phyloP scores from a whole-genome alignment of 1,140 invertebrate genomes.

The Onthophagus taurus region DNA sequence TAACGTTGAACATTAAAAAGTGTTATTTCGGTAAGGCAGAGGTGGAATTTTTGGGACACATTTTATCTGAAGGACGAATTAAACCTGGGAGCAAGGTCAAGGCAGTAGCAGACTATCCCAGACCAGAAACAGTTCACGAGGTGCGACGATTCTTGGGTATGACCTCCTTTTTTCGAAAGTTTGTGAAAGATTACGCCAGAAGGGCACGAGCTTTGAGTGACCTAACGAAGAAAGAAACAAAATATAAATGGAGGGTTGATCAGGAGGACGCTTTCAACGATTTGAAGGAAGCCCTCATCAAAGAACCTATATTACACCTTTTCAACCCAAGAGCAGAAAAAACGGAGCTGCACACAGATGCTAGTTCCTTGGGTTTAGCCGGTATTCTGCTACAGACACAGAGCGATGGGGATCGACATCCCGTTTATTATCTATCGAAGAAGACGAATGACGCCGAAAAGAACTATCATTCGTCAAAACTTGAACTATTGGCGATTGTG shows the following conservation, averaged over 20 bases:
- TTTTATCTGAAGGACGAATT: conserved; percentile 6
- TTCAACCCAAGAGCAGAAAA: no score
- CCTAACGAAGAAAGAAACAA: conserved; percentile 6
- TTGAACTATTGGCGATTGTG: conserved; percentile 24
- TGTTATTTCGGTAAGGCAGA: conserved; percentile 1
- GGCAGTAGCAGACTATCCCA: not conserved
- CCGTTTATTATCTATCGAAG: no score
- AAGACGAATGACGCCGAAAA: conserved; percentile 21
- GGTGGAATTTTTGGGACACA: conserved; percentile 11
- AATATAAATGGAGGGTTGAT: not conserved
- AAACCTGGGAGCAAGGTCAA: not conserved
- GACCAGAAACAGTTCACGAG: not conserved
- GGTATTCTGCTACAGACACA: no score
- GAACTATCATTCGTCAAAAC: conserved; percentile 24
- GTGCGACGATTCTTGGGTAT: conserved; percentile 24
- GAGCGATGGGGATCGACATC: no score
- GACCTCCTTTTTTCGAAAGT: conserved; percentile 25
- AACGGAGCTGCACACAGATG: no score
- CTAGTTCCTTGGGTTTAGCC: no score
- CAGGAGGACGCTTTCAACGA: no score
- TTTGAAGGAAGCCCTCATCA: no score
- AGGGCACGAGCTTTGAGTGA: conserved; percentile 17
- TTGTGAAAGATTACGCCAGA: conserved; percentile 22
- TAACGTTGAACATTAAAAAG: conserved; percentile 17
- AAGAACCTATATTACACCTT: no score